These are phyloP conservation scores for Ctenoplectra terminalis DNA, from an alignment of 1,140 invertebrate genomes.

Conservation along the genomic window DNA sequence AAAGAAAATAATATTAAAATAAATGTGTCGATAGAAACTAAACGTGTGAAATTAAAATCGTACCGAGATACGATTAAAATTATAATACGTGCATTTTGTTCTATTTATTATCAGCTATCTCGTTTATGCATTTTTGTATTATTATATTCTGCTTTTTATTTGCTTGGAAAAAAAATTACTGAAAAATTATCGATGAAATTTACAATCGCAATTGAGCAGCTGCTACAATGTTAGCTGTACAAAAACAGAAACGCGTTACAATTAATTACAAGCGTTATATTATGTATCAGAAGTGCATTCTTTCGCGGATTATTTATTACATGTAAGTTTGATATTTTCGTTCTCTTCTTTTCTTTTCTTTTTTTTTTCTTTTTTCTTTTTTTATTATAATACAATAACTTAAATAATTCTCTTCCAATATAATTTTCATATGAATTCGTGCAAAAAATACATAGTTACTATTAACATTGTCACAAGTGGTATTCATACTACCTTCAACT, in stretches of 20 bases:
- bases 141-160: constrained; percentile 33
- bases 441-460: constrained; percentile 54
- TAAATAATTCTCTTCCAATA: constrained; percentile 61
- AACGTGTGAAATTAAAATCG: constrained; percentile 20
- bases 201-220: constrained; percentile 62
- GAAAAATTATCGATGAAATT: constrained; percentile 49
- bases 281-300: constrained; percentile 20
- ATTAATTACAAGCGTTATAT: constrained; percentile 55
- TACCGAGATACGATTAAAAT: constrained; percentile 12
- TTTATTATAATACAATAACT: constrained; percentile 67
- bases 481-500: constrained; percentile 21
- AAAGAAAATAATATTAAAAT: not conserved
- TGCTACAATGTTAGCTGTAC: constrained; percentile 57
- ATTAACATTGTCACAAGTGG: constrained; percentile 10
- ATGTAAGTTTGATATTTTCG: constrained; percentile 14
- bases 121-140: constrained; percentile 29
- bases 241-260: constrained; percentile 54
- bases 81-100: constrained; percentile 15
- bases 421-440: constrained; percentile 55
- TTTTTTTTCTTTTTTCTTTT: constrained; percentile 29
- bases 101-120: constrained; percentile 56
- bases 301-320: constrained; percentile 27
- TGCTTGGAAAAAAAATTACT: constrained; percentile 58
- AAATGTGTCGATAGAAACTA: constrained; percentile 37
- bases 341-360: not conserved